A percentile compares a stretch with the other conserved stretches of the same genome.
Evolutionary conservation across 2,113 vertebrate genomes (phyloP).

Genomic region (Eudyptes chrysolophus): DNA sequence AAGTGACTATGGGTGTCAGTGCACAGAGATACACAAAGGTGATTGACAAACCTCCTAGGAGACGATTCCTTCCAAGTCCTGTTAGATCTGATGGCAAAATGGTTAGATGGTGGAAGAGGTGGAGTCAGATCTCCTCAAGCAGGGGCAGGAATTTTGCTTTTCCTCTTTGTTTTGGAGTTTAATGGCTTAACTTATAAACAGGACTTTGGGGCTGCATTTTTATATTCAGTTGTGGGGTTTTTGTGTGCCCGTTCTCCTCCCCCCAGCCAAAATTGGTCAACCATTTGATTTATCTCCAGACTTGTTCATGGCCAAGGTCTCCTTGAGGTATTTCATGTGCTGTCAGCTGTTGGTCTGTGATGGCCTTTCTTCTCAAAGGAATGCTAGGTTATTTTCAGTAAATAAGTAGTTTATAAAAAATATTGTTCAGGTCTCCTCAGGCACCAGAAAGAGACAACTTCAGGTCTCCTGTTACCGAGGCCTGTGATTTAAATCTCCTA

Average conservation of each 20-base stretch:
- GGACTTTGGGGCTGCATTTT: neutral
- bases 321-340: neutral
- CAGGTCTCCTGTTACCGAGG: neutral
- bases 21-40: neutral
- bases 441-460: neutral
- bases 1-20: neutral
- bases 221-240: neutral
- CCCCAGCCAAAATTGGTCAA: neutral
- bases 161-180: neutral
- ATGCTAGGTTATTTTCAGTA: neutral
- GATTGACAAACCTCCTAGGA: neutral
- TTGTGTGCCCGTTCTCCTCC: neutral
- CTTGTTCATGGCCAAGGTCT: neutral
- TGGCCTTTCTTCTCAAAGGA: neutral
- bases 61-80: fast-evolving
- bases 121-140: neutral
- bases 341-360: neutral
- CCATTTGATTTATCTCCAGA: neutral
- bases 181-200: neutral
- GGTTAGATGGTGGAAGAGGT: neutral
- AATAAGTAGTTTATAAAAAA: neutral
- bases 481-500: neutral
- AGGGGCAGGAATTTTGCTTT: neutral
- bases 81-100: neutral
- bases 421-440: neutral